Evolutionary conservation across 2,888 invertebrate genomes (phyloP).

Genomic region (Macropis europaea): DNA sequence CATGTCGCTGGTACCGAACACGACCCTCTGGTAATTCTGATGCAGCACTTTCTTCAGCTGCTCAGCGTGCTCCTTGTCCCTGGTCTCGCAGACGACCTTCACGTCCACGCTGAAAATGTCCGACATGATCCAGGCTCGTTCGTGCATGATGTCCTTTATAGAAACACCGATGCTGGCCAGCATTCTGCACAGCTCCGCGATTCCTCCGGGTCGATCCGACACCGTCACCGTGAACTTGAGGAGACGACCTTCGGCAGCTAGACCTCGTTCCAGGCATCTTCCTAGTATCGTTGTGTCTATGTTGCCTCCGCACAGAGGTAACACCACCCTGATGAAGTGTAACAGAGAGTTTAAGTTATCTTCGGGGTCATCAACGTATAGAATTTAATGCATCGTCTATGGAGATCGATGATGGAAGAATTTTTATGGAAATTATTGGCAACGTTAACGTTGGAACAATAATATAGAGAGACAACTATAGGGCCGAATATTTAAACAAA

Average conservation of each 20-base stretch:
- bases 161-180: slow-evolving; percentile 90
- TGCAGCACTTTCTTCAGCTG: slow-evolving; percentile 83
- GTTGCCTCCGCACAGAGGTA: slow-evolving; percentile 93
- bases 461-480: too few species aligned
- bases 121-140: slow-evolving; percentile 94
- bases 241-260: slow-evolving; percentile 92
- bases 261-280: slow-evolving; percentile 91
- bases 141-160: slow-evolving; percentile 97
- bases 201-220: slow-evolving; percentile 93
- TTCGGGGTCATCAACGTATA: neutral
- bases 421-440: too few species aligned
- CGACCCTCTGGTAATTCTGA: slow-evolving; percentile 82
- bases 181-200: slow-evolving; percentile 90
- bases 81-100: slow-evolving; percentile 94
- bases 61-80: slow-evolving; percentile 88
- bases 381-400: too few species aligned
- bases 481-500: too few species aligned
- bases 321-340: slow-evolving; percentile 85
- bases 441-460: too few species aligned
- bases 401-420: too few species aligned
- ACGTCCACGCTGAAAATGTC: slow-evolving; percentile 93
- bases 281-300: slow-evolving; percentile 96
- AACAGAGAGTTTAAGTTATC: neutral
- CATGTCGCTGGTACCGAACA: slow-evolving; percentile 75
- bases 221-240: slow-evolving; percentile 89